Percentiles rank a stretch among this genome's conserved stretches.
Evolutionary conservation across 2,113 vertebrate species (phyloP).

Genomic region (Anarhynchus alexandrinus): DNA sequence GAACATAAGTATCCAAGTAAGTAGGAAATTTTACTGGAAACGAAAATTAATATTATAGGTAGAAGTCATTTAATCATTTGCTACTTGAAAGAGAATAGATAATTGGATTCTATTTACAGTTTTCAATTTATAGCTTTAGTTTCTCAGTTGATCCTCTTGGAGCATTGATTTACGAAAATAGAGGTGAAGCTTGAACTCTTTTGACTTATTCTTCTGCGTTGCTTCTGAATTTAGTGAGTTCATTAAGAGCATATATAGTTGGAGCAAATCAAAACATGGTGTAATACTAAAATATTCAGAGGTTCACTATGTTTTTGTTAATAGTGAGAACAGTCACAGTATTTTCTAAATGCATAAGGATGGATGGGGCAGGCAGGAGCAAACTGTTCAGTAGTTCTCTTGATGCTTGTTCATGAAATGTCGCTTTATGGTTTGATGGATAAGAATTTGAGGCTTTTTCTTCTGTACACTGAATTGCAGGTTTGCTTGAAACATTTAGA

Average conservation of each 20-base stretch:
- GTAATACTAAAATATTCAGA: background rate
- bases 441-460: background rate
- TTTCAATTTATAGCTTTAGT: background rate
- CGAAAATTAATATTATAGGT: background rate
- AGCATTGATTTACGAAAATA: background rate
- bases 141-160: background rate
- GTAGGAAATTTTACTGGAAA: background rate
- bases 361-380: background rate
- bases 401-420: background rate
- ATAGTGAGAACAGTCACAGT: background rate
- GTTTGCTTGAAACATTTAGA: background rate
- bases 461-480: background rate
- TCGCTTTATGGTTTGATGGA: background rate
- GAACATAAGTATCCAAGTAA: background rate
- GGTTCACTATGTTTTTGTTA: background rate
- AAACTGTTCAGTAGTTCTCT: background rate
- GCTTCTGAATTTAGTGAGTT: background rate
- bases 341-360: background rate
- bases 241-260: background rate
- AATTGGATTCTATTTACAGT: background rate
- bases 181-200: background rate
- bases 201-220: background rate
- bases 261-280: background rate
- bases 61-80: background rate
- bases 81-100: background rate